Percentiles rank a stretch among this genome's conserved stretches.
phyloP scores from a whole-genome alignment of 2,113 vertebrate species.

The Zosterops borbonicus region DNA sequence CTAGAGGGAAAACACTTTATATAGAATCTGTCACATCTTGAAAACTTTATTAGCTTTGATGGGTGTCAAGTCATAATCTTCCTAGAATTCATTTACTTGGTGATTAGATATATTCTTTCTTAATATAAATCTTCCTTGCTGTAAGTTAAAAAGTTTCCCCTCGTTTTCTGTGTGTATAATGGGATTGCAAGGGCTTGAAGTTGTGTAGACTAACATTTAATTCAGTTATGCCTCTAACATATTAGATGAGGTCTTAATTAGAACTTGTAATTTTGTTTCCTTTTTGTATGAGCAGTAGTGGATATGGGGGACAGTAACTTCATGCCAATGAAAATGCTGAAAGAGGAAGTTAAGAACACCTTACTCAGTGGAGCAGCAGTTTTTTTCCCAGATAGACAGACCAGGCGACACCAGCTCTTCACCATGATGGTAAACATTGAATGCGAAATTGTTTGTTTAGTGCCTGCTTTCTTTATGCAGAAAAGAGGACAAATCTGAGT shows the following conservation, averaged over 20 bases:
- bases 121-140: neutral
- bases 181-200: neutral
- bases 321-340: slow-evolving; percentile 76
- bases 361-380: slow-evolving; percentile 92
- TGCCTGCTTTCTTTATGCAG: neutral
- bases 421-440: slow-evolving; percentile 87
- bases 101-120: neutral
- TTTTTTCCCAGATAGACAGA: slow-evolving; percentile 91
- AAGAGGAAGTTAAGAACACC: slow-evolving; percentile 87
- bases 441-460: neutral
- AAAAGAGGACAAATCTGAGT: neutral
- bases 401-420: slow-evolving; percentile 89
- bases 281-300: slow-evolving; percentile 80
- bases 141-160: neutral
- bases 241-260: neutral
- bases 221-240: neutral
- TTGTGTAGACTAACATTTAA: neutral
- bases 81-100: neutral
- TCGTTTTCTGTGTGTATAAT: neutral
- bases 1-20: neutral
- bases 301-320: slow-evolving; percentile 79
- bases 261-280: neutral
- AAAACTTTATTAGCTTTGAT: neutral
- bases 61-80: neutral
- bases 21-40: neutral